A percentile compares a stretch with the other conserved stretches of the same genome.
phyloP scores from a whole-genome alignment of 2,113 vertebrate species.

The Etheostoma cragini region DNA sequence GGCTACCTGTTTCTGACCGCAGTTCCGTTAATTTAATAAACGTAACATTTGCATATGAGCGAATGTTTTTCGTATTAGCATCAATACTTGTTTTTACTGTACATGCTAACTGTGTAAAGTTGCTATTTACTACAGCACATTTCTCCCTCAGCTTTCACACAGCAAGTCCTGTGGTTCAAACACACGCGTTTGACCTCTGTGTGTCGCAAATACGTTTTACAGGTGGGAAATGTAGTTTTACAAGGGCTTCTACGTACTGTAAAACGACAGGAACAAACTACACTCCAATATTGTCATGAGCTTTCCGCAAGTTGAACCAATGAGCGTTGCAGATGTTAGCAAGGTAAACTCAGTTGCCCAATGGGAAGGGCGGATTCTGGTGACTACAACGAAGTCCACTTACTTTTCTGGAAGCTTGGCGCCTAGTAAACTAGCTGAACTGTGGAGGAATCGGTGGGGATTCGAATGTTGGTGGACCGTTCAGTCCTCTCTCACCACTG shows the following conservation, averaged over 20 bases:
- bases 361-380: slow-evolving; percentile 70
- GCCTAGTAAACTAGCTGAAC: slow-evolving; percentile 56
- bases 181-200: slow-evolving; percentile 74
- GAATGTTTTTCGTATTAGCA: background rate
- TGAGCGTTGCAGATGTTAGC: slow-evolving; percentile 48
- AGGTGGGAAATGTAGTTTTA: slow-evolving; percentile 75
- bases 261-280: slow-evolving; percentile 65
- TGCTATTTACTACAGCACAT: background rate
- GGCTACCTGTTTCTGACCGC: background rate
- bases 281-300: slow-evolving; percentile 51
- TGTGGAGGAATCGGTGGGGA: slow-evolving; percentile 40
- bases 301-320: slow-evolving; percentile 71
- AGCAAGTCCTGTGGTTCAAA: slow-evolving; percentile 36
- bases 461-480: slow-evolving; percentile 62
- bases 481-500: slow-evolving; percentile 28
- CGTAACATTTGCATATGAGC: background rate
- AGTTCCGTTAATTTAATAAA: background rate
- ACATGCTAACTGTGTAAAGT: background rate
- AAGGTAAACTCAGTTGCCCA: slow-evolving; percentile 47
- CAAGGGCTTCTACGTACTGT: accelerated
- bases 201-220: background rate
- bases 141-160: background rate
- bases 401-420: slow-evolving; percentile 72
- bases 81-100: background rate
- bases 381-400: slow-evolving; percentile 68